phyloP scores from a whole-genome alignment of 1,140 invertebrate genomes.

The Rhopalosiphum padi region DNA sequence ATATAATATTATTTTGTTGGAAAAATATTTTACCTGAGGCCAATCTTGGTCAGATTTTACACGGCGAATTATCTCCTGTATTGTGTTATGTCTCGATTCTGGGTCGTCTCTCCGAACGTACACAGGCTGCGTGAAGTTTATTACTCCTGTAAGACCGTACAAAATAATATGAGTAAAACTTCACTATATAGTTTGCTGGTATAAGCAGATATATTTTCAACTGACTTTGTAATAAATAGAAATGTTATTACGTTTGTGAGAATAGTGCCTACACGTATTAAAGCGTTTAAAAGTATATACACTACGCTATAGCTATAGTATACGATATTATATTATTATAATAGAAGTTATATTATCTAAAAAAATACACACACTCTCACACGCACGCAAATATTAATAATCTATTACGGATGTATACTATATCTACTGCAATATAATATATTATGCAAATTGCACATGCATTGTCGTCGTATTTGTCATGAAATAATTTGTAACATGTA shows the following conservation, averaged over 20 bases:
- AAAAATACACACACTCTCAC: not conserved
- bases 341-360: not conserved
- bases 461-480: slow-evolving; percentile 6
- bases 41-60: slow-evolving; percentile 84
- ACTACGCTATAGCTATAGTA: not conserved
- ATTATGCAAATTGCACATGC: not conserved
- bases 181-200: not conserved
- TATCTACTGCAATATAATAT: not conserved
- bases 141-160: slow-evolving; percentile 72
- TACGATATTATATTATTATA: not conserved
- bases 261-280: not conserved
- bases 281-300: not conserved
- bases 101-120: slow-evolving; percentile 92
- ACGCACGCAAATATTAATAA: not conserved
- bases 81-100: slow-evolving; percentile 88
- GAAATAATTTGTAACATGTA: not conserved
- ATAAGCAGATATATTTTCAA: not conserved
- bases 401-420: not conserved
- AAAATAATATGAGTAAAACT: not conserved
- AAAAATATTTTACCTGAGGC: slow-evolving; percentile 75
- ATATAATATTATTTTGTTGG: not conserved
- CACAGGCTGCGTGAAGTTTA: slow-evolving; percentile 92
- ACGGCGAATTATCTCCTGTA: slow-evolving; percentile 87
- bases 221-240: not conserved
- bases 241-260: not conserved